phyloP scores from a whole-genome alignment of 2,797 vertebrate genomes.

The Pseudochaenichthys georgianus region DNA sequence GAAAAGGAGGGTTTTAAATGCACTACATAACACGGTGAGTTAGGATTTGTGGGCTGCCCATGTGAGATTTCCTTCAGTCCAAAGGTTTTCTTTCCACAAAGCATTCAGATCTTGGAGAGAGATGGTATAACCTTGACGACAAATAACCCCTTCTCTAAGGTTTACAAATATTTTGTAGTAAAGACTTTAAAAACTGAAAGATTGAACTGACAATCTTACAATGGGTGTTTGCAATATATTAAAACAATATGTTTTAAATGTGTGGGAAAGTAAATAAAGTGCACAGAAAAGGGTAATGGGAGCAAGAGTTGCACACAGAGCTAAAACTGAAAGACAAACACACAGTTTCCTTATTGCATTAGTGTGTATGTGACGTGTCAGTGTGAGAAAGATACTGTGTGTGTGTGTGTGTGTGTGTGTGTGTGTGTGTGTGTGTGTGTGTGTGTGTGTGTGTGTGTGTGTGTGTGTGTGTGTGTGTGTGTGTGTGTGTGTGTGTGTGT shows the following conservation, averaged over 20 bases:
- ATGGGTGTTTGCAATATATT: slow-evolving; percentile 5
- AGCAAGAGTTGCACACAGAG: not conserved
- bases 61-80: not conserved
- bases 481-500: no score
- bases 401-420: no score
- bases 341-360: slow-evolving; percentile 6
- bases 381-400: slow-evolving; percentile 1
- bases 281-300: not conserved
- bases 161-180: not conserved
- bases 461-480: no score
- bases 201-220: not conserved
- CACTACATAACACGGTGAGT: not conserved
- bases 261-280: not conserved
- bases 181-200: not conserved
- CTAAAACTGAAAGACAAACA: not conserved
- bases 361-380: slow-evolving; percentile 7
- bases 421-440: no score
- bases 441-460: no score
- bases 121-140: not conserved
- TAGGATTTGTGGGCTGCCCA: not conserved
- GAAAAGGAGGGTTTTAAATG: not conserved
- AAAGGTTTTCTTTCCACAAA: no score
- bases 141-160: not conserved
- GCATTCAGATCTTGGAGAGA: not conserved
- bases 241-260: not conserved